A percentile compares a stretch with the other conserved stretches of the same genome.
Conservation (phyloP, 2,888 invertebrate genomes). For the Dexiosoma caninum region DNA sequence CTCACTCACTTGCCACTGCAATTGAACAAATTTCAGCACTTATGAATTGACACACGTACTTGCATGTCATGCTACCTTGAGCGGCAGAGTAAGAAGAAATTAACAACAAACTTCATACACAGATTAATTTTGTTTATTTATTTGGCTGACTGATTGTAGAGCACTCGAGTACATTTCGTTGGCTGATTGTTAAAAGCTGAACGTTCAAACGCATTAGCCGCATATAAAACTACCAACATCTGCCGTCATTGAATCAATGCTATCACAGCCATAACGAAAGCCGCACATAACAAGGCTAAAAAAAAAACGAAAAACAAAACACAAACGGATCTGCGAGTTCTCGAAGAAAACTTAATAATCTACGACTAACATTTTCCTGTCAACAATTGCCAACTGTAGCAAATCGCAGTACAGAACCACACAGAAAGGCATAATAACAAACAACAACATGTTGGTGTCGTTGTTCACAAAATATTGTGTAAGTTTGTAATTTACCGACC, state of each 20-base stretch:
- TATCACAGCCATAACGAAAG: conserved; percentile 34
- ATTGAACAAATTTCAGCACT: background rate
- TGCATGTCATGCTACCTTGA: background rate
- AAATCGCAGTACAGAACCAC: conserved; percentile 5
- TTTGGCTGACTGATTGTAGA: conserved; percentile 55
- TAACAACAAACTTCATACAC: background rate
- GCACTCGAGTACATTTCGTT: conserved; percentile 35
- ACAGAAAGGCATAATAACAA: conserved; percentile 9
- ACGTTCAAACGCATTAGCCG: conserved; percentile 13
- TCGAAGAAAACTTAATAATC: conserved; percentile 23
- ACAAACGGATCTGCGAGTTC: conserved; percentile 8
- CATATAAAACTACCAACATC: conserved; percentile 51
- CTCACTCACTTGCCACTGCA: no score
- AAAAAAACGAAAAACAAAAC: background rate
- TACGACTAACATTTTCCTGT: background rate
- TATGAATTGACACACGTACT: conserved; percentile 11
- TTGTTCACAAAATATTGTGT: conserved; percentile 60
- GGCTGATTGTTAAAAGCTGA: conserved; percentile 10
- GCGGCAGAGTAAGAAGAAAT: conserved; percentile 1
- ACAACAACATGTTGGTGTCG: conserved; percentile 41
- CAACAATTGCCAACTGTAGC: background rate
- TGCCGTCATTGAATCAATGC: conserved; percentile 41
- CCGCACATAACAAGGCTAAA: no score
- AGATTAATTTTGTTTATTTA: conserved; percentile 4
- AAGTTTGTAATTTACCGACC: conserved; percentile 38